A percentile compares a stretch with the other conserved stretches of the same genome.
Conservation (phyloP, 2,888 invertebrate genomes). For the Trachelus stipa region DNA sequence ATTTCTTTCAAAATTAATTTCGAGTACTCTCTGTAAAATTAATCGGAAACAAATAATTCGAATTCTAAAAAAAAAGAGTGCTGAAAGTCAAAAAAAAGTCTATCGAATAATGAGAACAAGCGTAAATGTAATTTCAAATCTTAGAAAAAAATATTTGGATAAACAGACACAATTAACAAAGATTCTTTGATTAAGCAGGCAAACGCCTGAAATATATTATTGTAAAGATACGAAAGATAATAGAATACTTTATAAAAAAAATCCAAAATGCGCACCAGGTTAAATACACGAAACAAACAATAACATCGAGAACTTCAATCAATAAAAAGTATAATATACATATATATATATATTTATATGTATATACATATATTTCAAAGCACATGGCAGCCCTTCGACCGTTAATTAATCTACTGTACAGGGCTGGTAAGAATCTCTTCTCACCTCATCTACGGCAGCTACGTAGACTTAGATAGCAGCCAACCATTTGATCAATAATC, state of each 20-base stretch:
- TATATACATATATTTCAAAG: slow-evolving; percentile 1
- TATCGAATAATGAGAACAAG: neutral
- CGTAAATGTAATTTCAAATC: neutral
- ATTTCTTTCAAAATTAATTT: neutral
- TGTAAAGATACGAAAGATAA: neutral
- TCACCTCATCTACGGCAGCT: neutral
- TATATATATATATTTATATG: neutral
- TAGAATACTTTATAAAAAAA: neutral
- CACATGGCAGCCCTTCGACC: neutral
- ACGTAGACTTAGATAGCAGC: neutral
- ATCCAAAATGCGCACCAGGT: neutral
- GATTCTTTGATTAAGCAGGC: neutral
- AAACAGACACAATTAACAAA: neutral
- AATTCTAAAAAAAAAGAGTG: neutral
- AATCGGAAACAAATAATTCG: neutral
- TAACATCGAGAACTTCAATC: neutral
- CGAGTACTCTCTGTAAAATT: neutral
- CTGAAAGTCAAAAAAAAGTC: neutral
- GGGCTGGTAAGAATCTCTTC: neutral
- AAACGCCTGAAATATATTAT: neutral
- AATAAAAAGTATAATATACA: neutral
- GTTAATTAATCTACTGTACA: neutral
- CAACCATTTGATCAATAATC: neutral
- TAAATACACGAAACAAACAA: neutral
- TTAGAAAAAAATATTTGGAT: neutral